Evolutionary conservation across 2,797 vertebrate species (phyloP).

Genomic region (Spinus pinus): DNA sequence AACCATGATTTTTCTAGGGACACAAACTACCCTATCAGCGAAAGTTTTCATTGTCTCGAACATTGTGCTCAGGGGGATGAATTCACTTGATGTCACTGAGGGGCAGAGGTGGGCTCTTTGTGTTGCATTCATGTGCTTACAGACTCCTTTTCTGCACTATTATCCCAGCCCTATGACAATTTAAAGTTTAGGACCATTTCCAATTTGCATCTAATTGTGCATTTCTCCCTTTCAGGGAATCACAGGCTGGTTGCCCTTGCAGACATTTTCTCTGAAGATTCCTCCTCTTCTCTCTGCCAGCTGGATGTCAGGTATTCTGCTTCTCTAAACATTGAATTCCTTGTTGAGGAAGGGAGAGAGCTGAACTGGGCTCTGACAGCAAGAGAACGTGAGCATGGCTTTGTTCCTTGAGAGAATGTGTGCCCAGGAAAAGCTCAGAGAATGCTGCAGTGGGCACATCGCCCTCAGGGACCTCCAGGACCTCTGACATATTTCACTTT

Average conservation of each 20-base stretch:
- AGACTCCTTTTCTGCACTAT: background rate
- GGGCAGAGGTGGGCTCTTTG: background rate
- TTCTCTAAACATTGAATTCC: background rate
- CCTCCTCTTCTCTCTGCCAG: conserved; percentile 78
- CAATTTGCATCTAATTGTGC: background rate
- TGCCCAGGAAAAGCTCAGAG: background rate
- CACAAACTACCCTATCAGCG: background rate
- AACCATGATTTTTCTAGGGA: background rate
- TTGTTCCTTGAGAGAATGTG: background rate
- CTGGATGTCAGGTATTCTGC: conserved; percentile 86
- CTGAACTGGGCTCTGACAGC: background rate
- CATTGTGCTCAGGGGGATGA: background rate
- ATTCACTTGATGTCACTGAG: background rate
- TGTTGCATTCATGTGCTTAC: background rate
- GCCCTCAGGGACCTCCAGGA: background rate
- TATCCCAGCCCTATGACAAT: background rate
- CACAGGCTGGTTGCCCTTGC: conserved; percentile 81
- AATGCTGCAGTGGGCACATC: background rate
- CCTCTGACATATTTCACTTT: background rate
- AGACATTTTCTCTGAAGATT: conserved; percentile 84
- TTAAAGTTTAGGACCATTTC: background rate
- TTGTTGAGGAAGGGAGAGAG: background rate
- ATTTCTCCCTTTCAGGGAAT: conserved; percentile 64
- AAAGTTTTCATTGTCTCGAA: background rate
- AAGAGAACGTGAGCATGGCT: background rate